Evolutionary conservation across 2,888 invertebrate species (phyloP), one percentile per base, ranked within the genome.

Genomic region (Synanthedon andrenaeformis): DNA sequence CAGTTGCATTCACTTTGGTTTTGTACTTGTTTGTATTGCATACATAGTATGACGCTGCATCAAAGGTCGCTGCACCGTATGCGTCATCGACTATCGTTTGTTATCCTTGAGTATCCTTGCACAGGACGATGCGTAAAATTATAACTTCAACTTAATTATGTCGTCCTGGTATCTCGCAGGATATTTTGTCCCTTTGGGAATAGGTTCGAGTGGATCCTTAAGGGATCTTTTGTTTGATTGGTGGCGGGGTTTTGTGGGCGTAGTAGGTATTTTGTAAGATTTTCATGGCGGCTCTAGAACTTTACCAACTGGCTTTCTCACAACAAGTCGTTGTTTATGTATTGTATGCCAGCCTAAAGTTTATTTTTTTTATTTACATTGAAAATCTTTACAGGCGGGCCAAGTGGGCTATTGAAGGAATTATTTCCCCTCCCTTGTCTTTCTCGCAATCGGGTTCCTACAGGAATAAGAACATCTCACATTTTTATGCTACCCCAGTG

Each of bases 131-230:
- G 66, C 68, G 71, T 70, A 66, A 72, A 64, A 65, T 60, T 48
- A 57, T 56, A 58, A 72, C 70, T 76, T 79, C 79, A 71, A 57
- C 64, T 62, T 59, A 66, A 65, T 70, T 79, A 79, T 88, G 84
- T 64, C 65, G 64, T 73, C 87, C 81, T 88, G 72, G 87, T 88
- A 82, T 56, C 66, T 71, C 70, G 82, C 88, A 88, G 88, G 88
- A 88, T 88, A 88, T 84, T 88, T 88, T 74, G 87, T 88, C 88
- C 88, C 88, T 88, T 88, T 85, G 88, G 88, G 88, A 88, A 80
- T 76, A 23, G 23, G 72, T 48, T 13, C 52, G 51, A 41, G 42
- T 42, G 48, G 55, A 71, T 78, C 76, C 78, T 76, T 77, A 79
- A 80, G 79, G 82, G 81, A 56, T 42, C 55, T 52, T 54, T 17